These are phyloP conservation scores for Lepidurus couesii DNA, from an alignment of 1,140 invertebrate genomes.

Conservation along the genomic window DNA sequence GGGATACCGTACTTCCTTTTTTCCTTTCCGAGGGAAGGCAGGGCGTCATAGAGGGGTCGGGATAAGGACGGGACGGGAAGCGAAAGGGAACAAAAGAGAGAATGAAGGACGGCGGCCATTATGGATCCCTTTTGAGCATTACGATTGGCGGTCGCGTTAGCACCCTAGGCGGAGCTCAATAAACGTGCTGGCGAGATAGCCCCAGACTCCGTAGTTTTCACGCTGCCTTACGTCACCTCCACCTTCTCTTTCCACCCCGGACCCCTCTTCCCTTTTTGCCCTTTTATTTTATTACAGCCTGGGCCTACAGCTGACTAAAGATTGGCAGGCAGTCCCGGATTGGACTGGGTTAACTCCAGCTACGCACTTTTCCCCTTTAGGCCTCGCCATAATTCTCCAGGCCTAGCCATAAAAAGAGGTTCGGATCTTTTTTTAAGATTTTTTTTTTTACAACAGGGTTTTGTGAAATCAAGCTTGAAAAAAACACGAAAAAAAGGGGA, in stretches of 20 bases:
- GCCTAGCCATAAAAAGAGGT: conserved; percentile 2
- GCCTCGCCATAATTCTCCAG: background rate
- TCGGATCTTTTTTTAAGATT: background rate
- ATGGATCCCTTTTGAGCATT: conserved; percentile 22
- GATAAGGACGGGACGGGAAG: background rate
- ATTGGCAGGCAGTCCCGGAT: conserved; percentile 7
- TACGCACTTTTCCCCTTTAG: background rate
- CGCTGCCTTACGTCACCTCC: conserved; percentile 20
- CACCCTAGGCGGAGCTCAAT: conserved; percentile 13
- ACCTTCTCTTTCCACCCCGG: background rate
- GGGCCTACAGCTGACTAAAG: background rate
- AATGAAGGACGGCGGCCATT: conserved; percentile 17
- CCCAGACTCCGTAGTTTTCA: conserved; percentile 14
- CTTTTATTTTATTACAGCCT: background rate
- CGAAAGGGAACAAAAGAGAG: background rate
- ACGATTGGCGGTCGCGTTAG: conserved; percentile 12
- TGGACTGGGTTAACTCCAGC: background rate
- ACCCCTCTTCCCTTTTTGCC: background rate
- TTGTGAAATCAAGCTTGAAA: background rate
- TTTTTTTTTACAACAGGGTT: conserved; percentile 19
- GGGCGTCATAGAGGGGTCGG: background rate
- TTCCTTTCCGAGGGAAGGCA: background rate
- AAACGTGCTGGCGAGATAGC: background rate
- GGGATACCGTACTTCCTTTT: background rate
- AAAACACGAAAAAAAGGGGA: background rate